phyloP scores from a whole-genome alignment of 2,797 vertebrate genomes.

The Protonibea diacanthus region DNA sequence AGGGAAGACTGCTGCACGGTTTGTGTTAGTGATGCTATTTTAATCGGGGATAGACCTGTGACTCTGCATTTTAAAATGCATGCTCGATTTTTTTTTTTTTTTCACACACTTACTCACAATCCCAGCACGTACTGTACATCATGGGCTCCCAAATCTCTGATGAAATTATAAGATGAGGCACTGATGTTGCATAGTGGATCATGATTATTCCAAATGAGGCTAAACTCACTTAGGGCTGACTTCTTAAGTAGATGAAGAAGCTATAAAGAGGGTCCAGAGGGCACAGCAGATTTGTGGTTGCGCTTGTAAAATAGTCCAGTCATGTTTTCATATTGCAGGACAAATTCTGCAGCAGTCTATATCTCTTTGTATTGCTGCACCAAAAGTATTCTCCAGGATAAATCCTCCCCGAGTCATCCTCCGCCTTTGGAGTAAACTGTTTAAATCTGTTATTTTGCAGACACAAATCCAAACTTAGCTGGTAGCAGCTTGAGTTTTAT shows the following conservation, averaged over 20 bases:
- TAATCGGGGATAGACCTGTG: constrained; percentile 11
- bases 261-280: constrained; percentile 46
- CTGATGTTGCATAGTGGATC: constrained; percentile 19
- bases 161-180: constrained; percentile 7
- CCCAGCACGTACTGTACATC: neutral
- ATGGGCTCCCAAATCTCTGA: constrained; percentile 19
- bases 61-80: constrained; percentile 2
- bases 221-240: constrained; percentile 27
- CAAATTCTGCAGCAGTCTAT: constrained; percentile 29
- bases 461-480: constrained; percentile 50
- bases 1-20: constrained; percentile 3
- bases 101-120: constrained; percentile 1
- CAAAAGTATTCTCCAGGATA: constrained; percentile 40
- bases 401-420: constrained; percentile 40
- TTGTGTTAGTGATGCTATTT: constrained; percentile 16
- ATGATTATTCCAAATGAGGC: constrained; percentile 34
- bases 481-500: constrained; percentile 24
- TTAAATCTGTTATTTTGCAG: constrained; percentile 49
- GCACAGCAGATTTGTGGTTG: constrained; percentile 29
- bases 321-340: constrained; percentile 61
- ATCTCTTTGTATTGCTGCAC: constrained; percentile 48
- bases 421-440: constrained; percentile 38
- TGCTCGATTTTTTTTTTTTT: neutral
- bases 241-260: constrained; percentile 45
- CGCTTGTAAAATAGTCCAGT: constrained; percentile 57